phyloP scores from a whole-genome alignment of 2,888 invertebrate species.

The Pollenia angustigena region DNA sequence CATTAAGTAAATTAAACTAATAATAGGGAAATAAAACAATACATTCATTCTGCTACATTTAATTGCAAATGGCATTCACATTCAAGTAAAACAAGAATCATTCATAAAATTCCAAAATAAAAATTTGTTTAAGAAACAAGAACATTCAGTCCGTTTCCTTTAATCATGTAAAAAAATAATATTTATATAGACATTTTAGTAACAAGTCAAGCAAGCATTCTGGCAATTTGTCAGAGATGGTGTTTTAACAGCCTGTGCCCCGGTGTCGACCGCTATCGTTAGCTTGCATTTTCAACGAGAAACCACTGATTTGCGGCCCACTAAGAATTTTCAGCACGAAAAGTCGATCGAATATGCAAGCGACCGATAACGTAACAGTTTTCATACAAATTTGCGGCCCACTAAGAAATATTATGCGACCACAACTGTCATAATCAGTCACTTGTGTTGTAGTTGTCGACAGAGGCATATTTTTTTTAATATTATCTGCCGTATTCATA shows the following conservation, averaged over 20 bases:
- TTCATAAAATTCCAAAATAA: not conserved
- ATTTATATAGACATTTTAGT: constrained; percentile 22
- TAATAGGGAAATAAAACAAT: not conserved
- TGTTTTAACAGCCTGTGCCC: not conserved
- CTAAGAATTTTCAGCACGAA: no score
- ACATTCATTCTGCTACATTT: constrained; percentile 40
- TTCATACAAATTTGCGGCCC: no score
- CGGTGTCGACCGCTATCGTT: not conserved
- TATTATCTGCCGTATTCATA: no score
- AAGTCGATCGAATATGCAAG: no score
- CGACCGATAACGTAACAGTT: no score
- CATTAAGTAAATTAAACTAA: constrained; percentile 9
- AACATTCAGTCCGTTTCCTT: constrained; percentile 32
- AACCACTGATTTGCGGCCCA: no score
- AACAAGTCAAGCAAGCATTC: constrained; percentile 64
- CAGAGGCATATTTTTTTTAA: no score
- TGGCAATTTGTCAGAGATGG: constrained; percentile 17
- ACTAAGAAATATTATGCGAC: no score
- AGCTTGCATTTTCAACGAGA: not conserved
- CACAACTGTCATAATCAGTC: no score
- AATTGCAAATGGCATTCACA: constrained; percentile 55
- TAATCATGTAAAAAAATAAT: not conserved
- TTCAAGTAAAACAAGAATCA: constrained; percentile 29
- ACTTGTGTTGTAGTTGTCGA: no score
- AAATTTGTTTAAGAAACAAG: constrained; percentile 12